Percentiles rank a stretch among this genome's conserved stretches.
Evolutionary conservation across 2,797 vertebrate genomes (phyloP).

Genomic region (Vespertilio murinus): DNA sequence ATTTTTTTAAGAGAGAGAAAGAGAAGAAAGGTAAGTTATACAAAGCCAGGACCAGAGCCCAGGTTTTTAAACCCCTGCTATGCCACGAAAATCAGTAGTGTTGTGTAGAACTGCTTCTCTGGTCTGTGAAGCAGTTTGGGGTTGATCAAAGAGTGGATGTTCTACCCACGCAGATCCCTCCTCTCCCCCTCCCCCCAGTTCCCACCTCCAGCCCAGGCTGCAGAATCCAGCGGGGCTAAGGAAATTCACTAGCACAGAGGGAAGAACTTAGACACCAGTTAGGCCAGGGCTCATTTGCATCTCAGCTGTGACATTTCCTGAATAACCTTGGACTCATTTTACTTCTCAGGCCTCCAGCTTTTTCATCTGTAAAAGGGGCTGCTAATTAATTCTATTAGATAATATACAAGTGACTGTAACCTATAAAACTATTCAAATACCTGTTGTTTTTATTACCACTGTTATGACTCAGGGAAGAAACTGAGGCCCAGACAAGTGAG

Average conservation of each 20-base stretch:
- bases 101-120: background rate
- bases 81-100: background rate
- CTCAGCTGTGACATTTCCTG: background rate
- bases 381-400: slow-evolving; percentile 15
- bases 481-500: background rate
- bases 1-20: background rate
- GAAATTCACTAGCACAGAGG: background rate
- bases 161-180: background rate
- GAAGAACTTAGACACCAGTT: background rate
- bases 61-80: background rate
- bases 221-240: background rate
- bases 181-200: background rate
- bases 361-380: slow-evolving; percentile 15
- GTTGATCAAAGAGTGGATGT: background rate
- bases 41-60: background rate
- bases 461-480: background rate
- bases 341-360: background rate
- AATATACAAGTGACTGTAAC: slow-evolving; percentile 22
- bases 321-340: background rate
- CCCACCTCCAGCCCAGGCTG: background rate
- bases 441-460: background rate
- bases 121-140: background rate
- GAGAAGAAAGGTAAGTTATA: background rate
- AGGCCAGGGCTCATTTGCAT: background rate
- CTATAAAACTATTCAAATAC: background rate